Percentiles rank a stretch among this genome's conserved stretches.
Evolutionary conservation across 2,113 vertebrate genomes (phyloP).

Genomic region (Tapirus terrestris): DNA sequence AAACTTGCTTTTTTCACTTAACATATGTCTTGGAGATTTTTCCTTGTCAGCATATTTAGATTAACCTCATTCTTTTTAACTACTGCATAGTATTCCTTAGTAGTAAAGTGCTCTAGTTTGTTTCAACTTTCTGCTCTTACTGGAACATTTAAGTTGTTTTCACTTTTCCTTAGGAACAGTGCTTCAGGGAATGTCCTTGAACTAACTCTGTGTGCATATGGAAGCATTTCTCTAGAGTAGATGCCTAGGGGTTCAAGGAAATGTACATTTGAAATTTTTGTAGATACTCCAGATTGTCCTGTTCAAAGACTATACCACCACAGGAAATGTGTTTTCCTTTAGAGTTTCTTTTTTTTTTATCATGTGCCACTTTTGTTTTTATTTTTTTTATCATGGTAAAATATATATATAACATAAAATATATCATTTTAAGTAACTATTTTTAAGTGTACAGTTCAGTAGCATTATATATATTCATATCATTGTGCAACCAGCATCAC

Average conservation of each 20-base stretch:
- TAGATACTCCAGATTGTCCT: conserved; percentile 3
- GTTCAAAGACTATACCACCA: conserved; percentile 1
- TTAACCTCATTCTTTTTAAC: conserved; percentile 31
- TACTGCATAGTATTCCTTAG: conserved; percentile 6
- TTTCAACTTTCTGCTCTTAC: conserved; percentile 45
- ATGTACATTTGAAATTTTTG: neutral
- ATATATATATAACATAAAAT: neutral
- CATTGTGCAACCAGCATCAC: neutral
- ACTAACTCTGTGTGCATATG: neutral
- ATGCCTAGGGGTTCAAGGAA: neutral
- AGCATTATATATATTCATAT: neutral
- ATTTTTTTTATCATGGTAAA: neutral
- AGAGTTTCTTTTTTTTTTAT: neutral
- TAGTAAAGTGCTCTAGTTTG: neutral
- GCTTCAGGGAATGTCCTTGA: neutral
- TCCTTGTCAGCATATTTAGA: neutral
- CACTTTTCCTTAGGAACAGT: neutral
- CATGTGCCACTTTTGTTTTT: neutral
- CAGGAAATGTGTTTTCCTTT: neutral
- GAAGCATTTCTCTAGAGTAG: neutral
- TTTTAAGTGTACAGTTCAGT: conserved; percentile 30
- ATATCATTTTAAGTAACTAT: neutral
- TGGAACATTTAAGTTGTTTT: conserved; percentile 13
- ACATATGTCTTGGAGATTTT: neutral
- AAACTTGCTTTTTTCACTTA: conserved; percentile 28